Evolutionary conservation across 2,888 invertebrate species (phyloP), one percentile per base, ranked within the genome.

Genomic region (Acrobasis suavella): DNA sequence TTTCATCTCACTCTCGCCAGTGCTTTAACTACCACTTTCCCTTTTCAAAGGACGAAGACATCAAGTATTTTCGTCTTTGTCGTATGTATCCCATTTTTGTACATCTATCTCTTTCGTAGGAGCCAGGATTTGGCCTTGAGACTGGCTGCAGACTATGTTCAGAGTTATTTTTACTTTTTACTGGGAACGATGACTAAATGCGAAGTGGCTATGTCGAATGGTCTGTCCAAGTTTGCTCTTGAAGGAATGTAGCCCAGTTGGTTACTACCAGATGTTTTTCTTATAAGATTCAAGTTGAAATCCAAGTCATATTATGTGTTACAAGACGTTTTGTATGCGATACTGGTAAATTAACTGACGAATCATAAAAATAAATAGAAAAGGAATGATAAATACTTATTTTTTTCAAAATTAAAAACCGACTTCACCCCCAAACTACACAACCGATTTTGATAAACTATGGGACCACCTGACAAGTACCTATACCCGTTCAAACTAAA

Each of bases 21-120:
- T 79, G 85, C 80, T 78, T 70, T 76, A 79, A 85, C 82, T 86
- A 89, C 86, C 90, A 92, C 92, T 91, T 92, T 92, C 92, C 92
- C 91, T 92, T 91, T 92, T 91, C 81, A 91, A 91, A 91, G 91
- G 90, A 91, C 91, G 92, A 91, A 91, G 90, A 89, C 88, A 85
- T 85, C 75, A 71, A 68, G 67, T 60, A 73, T 42, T 51, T 49
- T 49, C 55, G 59, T 87, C 86, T 66, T 72, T 71, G 32, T 89
- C 72, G 1, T 9, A 2, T 73, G 0, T 52, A 16, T 14, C 0
- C 12, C 42, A 2, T 14, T 16, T 60, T 62, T 8, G 54, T 83
- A 76, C 74, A 1, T 71, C 50, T 49, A 71, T 90, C 84, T 69
- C 75, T 68, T n/a, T 84, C 78, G 59, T 62, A 70, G 76, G 81